Percentiles rank a stretch among this genome's conserved stretches.
These are phyloP conservation scores for Sorex maritimensis DNA, from an alignment of 2,797 vertebrate genomes.

Conservation along the genomic window DNA sequence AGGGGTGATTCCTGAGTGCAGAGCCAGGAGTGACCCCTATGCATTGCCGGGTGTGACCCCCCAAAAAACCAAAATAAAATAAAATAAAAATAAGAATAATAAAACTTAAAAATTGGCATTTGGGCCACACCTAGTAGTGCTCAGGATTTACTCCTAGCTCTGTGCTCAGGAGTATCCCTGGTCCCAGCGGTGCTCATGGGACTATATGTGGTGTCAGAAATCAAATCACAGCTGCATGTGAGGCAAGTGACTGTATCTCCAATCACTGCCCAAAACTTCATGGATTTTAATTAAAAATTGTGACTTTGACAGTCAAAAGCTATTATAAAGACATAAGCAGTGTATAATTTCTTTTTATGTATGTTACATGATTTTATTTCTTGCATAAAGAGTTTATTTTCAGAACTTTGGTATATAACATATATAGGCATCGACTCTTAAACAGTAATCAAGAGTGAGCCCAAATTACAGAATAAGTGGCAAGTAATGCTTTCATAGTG, in stretches of 20 bases:
- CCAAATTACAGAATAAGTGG: constrained; percentile 69
- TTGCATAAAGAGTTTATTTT: not conserved
- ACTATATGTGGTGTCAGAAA: too few species aligned
- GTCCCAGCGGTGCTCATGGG: too few species aligned
- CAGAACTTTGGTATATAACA: not conserved
- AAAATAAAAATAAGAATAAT: not conserved
- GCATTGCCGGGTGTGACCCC: too few species aligned
- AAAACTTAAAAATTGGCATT: not conserved
- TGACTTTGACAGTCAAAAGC: not conserved
- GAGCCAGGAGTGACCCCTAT: too few species aligned
- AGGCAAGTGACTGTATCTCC: too few species aligned
- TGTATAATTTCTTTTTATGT: not conserved
- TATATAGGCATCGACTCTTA: not conserved
- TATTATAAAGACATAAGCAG: constrained; percentile 36
- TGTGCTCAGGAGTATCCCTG: too few species aligned
- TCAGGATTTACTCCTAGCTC: too few species aligned
- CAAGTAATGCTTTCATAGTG: constrained; percentile 73
- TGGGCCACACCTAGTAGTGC: too few species aligned
- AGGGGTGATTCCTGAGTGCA: too few species aligned
- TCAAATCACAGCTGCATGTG: too few species aligned
- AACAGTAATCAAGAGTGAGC: constrained; percentile 57
- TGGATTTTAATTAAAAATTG: not conserved
- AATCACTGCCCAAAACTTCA: too few species aligned
- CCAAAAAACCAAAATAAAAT: not conserved
- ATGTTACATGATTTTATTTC: not conserved